phyloP scores from a whole-genome alignment of 2,113 vertebrate genomes.

The Clupea harengus region DNA sequence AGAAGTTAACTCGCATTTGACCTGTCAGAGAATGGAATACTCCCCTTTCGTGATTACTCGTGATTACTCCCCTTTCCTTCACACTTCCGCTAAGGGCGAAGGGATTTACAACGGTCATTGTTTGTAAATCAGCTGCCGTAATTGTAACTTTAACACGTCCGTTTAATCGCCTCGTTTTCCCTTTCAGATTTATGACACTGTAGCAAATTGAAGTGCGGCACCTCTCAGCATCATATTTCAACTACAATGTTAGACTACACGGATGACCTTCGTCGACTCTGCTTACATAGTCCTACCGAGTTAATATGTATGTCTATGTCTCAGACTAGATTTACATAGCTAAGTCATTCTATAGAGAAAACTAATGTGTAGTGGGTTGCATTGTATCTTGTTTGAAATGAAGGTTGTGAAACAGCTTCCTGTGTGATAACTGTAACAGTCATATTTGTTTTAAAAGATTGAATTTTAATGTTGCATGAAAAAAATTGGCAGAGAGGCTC shows the following conservation, averaged over 20 bases:
- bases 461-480: no score
- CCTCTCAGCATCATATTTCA: not conserved
- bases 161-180: not conserved
- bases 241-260: not conserved
- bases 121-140: not conserved
- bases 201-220: not conserved
- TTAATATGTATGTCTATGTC: no score
- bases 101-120: not conserved
- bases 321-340: not conserved
- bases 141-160: not conserved
- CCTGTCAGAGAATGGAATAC: not conserved
- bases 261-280: not conserved
- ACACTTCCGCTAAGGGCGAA: not conserved
- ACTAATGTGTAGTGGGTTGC: no score
- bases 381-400: no score
- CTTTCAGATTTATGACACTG: not conserved
- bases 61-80: not conserved
- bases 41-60: no score
- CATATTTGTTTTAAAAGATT: not conserved
- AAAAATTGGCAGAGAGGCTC: no score
- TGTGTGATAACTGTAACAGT: not conserved
- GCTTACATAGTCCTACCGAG: not conserved
- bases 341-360: not conserved
- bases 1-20: not conserved
- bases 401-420: not conserved